These are phyloP conservation scores for Tapera naevia DNA, from an alignment of 2,797 vertebrate species.

Conservation along the genomic window DNA sequence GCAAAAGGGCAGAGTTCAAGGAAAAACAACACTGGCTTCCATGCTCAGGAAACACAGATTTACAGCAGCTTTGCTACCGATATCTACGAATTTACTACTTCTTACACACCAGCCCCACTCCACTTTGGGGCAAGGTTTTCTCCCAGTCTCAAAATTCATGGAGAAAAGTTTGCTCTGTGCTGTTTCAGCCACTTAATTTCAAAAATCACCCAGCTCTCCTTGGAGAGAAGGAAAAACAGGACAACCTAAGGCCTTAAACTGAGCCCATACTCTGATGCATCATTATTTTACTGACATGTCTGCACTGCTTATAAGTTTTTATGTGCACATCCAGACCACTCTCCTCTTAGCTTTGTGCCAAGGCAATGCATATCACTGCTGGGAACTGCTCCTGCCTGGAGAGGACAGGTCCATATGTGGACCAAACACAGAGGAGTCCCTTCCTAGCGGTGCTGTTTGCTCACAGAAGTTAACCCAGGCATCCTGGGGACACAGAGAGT, in stretches of 20 bases:
- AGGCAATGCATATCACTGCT: neutral
- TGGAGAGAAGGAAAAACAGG: neutral
- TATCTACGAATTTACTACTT: neutral
- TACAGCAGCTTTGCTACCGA: neutral
- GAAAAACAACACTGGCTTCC: neutral
- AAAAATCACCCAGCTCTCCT: neutral
- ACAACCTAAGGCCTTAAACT: neutral
- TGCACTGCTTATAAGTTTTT: neutral
- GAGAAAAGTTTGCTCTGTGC: neutral
- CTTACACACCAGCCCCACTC: neutral
- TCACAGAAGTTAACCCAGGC: neutral
- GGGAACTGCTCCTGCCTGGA: neutral
- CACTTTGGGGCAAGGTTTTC: neutral
- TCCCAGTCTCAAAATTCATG: neutral
- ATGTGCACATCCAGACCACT: neutral
- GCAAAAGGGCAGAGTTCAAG: constrained; percentile 25
- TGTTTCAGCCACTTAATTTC: neutral
- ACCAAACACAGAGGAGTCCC: neutral
- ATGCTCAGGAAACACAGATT: neutral
- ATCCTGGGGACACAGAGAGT: neutral
- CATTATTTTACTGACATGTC: neutral
- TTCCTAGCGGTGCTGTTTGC: neutral
- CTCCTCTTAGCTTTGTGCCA: neutral
- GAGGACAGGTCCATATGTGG: neutral
- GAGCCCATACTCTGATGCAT: neutral